Conservation (phyloP, 2,888 invertebrate genomes). For the Agrotis segetum region DNA sequence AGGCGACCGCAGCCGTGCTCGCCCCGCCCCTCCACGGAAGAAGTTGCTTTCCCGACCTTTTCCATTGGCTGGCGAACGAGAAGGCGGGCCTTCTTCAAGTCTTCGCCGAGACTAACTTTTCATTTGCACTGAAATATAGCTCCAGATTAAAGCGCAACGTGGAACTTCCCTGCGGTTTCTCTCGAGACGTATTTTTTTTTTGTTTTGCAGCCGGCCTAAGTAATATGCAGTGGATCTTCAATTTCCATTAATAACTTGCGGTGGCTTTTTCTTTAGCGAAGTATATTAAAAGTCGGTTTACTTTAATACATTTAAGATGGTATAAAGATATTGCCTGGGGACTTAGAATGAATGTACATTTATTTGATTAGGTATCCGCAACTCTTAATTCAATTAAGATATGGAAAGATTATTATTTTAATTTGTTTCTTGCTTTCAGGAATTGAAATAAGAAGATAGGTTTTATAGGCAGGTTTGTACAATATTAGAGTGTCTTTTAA, state of each 20-base stretch:
- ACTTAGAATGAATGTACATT: slow-evolving; percentile 4
- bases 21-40: slow-evolving; percentile 89
- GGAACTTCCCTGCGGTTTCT: slow-evolving; percentile 86
- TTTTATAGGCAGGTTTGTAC: no score
- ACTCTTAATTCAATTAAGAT: not conserved
- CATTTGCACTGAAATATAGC: slow-evolving; percentile 90
- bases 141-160: slow-evolving; percentile 86
- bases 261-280: slow-evolving; percentile 33
- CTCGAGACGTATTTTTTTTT: slow-evolving; percentile 80
- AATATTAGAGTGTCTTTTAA: no score
- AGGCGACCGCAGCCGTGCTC: slow-evolving; percentile 81
- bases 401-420: not conserved
- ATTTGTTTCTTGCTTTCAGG: not conserved
- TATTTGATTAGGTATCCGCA: not conserved
- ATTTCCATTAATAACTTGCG: slow-evolving; percentile 66
- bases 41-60: slow-evolving; percentile 88
- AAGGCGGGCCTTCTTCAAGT: slow-evolving; percentile 87
- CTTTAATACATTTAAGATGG: not conserved
- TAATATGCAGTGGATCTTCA: slow-evolving; percentile 73
- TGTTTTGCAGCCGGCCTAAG: slow-evolving; percentile 62
- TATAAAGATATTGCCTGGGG: slow-evolving; percentile 5
- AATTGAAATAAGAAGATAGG: not conserved
- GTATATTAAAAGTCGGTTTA: slow-evolving; percentile 41
- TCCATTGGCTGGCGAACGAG: slow-evolving; percentile 87
- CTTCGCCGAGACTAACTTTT: slow-evolving; percentile 88